Evolutionary conservation across 2,888 invertebrate species (phyloP), one percentile per base, ranked within the genome.

Genomic region (Tinea pellionella): DNA sequence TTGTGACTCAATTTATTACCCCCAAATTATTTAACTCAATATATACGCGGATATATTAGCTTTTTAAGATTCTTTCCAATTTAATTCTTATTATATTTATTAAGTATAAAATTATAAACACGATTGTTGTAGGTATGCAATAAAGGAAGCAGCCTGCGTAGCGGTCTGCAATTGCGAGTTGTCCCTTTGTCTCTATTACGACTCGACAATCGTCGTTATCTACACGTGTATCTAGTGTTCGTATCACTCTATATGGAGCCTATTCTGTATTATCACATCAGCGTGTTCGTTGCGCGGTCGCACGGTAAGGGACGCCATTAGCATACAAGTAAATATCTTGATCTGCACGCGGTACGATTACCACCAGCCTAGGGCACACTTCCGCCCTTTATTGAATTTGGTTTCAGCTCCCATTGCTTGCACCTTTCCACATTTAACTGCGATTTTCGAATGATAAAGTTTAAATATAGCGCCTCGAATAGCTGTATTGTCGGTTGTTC

Each of bases 281-380:
- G 76, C 66, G 70, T 74, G 76, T 73, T 67, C 64, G 59, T n/a
- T 59, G 68, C 65, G 68, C 73, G 71, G 80, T 80, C 80, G 79
- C 80, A 81, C 80, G 80, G 78, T 78, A 80, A 81, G 77, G 77
- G 77, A 72, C 73, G 62, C 71, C 68, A 86, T 87, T 85, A 79
- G 83, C 87, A 87, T 86, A 86, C 83, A 86, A 83, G 83, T 73
- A 80, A 78, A 78, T 78, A 85, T 83, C 82, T 75, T 78, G 83
- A 84, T 84, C 77, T 78, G 68, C 71, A 71, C 73, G 74, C 76
- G 71, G 71, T 64, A 71, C 70, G 65, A 69, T 75, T 81, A 74
- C 77, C 69, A 70, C 73, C 73, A 69, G 19, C 42, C n/a, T 13
- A n/a, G 18, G 8, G 15, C 8, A 69, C 71, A 73, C 83, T 84